These are phyloP conservation scores for Ctenochaetus hawaiiensis DNA, from an alignment of 2,797 vertebrate species.

Conservation along the genomic window DNA sequence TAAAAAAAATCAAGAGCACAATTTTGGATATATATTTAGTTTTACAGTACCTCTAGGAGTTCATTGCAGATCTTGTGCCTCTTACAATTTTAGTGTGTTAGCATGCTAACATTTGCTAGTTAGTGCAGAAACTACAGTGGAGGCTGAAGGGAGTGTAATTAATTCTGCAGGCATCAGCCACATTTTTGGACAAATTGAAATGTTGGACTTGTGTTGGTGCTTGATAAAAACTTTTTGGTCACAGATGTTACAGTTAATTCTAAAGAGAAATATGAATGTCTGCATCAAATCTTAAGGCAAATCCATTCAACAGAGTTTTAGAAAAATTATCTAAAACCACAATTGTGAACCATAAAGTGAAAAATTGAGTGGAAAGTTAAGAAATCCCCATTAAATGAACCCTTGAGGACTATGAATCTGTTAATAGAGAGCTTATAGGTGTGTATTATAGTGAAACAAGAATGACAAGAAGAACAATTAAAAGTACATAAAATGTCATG, in stretches of 20 bases:
- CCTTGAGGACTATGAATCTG: neutral
- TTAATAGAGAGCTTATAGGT: neutral
- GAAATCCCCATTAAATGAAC: neutral
- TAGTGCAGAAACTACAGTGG: neutral
- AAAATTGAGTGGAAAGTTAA: neutral
- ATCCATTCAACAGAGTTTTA: too few species aligned
- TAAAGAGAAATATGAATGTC: too few species aligned
- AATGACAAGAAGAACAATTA: conserved; percentile 69
- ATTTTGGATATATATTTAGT: neutral
- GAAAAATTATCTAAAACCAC: too few species aligned
- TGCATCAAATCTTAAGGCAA: too few species aligned
- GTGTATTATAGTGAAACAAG: conserved; percentile 29
- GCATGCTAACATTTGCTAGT: neutral
- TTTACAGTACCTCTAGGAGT: neutral
- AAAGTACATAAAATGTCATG: conserved; percentile 89
- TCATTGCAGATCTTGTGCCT: too few species aligned
- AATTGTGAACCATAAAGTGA: too few species aligned
- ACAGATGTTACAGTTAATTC: too few species aligned
- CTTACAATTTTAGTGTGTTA: neutral
- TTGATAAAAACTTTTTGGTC: too few species aligned
- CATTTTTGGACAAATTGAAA: too few species aligned
- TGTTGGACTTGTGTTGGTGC: too few species aligned
- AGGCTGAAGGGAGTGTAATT: neutral
- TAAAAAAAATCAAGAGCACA: neutral
- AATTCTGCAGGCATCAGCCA: too few species aligned